Base-by-base conservation (phyloP, 2,888 invertebrate genomes). In the Ernsta delagoae region DNA sequence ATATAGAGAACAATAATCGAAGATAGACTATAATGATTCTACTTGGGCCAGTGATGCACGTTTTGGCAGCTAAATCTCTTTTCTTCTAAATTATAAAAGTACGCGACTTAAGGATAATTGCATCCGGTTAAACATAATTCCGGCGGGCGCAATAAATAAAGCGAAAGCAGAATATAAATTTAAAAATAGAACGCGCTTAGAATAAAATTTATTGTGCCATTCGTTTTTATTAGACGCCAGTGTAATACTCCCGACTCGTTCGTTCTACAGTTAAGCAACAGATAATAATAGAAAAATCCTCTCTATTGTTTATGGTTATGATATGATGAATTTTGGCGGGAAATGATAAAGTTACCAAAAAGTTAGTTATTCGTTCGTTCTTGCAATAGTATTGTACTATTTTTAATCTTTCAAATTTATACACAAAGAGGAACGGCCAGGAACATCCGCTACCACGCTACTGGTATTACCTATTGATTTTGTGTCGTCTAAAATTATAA, bases 121-220 rank as follows among this genome's bases (percentile, higher is more conserved):
- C 54, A 63, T 71, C 70, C 69, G 71, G 72, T 74, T 71, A 70
- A 70, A 74, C 70, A 70, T 75, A 75, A 72, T 73, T 70, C 73
- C 72, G 64, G 64, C 61, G 68, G 43, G 69, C 63, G 66, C 71
- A 60, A 74, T 73, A 74, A 75, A 73, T 70, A 71, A 71, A 59
- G 70, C 60, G 70, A 69, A 75, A 72, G 70, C 71, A 70, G 66
- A 62, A 73, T 72, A 73, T 71, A 76, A 73, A 68, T 74, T 76
- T 75, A 73, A 76, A 75, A 76, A 72, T 75, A 74, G 70, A 50
- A 69, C 69, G 63, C 62, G 69, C 72, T 64, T 69, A 72, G 70
- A 72, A 72, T 75, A 67, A 72, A 75, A 76, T 76, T 73, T 75
- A 75, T 74, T 65, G 74, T 70, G 65, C 72, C 71, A 71, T 75